Conservation (phyloP, 2,888 invertebrate genomes). For the Euclidia mi region DNA sequence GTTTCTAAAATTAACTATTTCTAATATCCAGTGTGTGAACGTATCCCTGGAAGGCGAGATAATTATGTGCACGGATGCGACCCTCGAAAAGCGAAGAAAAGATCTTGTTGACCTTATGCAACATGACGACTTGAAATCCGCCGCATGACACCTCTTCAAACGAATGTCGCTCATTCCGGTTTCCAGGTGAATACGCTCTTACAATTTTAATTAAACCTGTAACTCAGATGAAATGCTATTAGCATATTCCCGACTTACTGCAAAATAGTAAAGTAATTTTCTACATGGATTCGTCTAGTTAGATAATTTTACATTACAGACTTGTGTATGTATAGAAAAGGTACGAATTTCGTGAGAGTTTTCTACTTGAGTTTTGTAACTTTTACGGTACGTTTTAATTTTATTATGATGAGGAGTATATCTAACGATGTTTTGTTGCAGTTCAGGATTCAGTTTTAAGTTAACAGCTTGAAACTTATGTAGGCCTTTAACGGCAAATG, state of each 20-base stretch:
- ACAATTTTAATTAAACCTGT: neutral
- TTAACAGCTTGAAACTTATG: too few species aligned
- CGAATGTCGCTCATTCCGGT: slow-evolving; percentile 83
- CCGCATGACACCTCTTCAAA: slow-evolving; percentile 79
- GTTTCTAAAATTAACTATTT: too few species aligned
- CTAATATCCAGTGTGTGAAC: slow-evolving; percentile 80
- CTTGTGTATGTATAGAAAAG: too few species aligned
- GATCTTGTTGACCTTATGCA: slow-evolving; percentile 83
- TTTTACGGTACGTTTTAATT: too few species aligned
- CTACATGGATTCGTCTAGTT: neutral
- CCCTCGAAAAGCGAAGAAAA: slow-evolving; percentile 76
- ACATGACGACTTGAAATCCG: slow-evolving; percentile 76
- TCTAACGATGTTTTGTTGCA: too few species aligned
- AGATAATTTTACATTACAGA: slow-evolving; percentile 7
- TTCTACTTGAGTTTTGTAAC: too few species aligned
- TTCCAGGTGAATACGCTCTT: slow-evolving; percentile 65
- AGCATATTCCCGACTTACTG: neutral
- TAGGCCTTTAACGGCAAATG: too few species aligned
- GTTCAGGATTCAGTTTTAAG: too few species aligned
- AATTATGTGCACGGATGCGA: slow-evolving; percentile 59
- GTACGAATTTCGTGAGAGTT: too few species aligned
- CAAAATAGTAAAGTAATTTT: neutral
- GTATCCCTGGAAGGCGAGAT: slow-evolving; percentile 81
- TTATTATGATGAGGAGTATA: too few species aligned
- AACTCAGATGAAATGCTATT: neutral